A percentile compares a stretch with the other conserved stretches of the same genome.
These are phyloP conservation scores for Aromia moschata DNA, from an alignment of 2,888 invertebrate genomes.

Conservation along the genomic window DNA sequence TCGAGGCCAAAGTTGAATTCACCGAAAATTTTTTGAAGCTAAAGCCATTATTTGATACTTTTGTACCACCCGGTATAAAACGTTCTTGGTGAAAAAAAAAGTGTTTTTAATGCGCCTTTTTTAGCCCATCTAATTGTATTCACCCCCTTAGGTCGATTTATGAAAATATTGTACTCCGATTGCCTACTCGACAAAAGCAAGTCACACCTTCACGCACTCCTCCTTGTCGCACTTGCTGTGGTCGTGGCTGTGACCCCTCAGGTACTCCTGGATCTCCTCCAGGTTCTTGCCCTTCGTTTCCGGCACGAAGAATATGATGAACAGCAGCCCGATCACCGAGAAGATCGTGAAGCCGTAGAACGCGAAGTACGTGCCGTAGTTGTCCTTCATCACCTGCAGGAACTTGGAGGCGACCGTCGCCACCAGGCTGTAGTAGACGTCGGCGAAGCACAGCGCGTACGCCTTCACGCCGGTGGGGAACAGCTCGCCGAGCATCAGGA, in stretches of 20 bases:
- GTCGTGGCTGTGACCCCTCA: conserved; percentile 62
- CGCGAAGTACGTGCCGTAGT: conserved; percentile 70
- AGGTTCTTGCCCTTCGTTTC: conserved; percentile 79
- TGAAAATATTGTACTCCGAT: not conserved
- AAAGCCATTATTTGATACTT: too few species aligned
- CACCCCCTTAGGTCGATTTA: too few species aligned
- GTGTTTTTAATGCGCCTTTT: too few species aligned
- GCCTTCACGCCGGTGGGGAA: conserved; percentile 68
- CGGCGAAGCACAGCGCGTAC: conserved; percentile 67
- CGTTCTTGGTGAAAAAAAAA: not conserved
- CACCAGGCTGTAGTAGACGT: conserved; percentile 64
- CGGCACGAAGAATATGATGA: conserved; percentile 71
- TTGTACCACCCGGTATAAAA: too few species aligned
- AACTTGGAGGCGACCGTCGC: conserved; percentile 64
- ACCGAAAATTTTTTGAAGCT: too few species aligned
- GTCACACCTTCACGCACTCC: conserved; percentile 13
- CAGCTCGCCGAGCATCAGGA: conserved; percentile 66
- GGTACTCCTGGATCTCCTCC: conserved; percentile 72
- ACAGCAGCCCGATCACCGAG: conserved; percentile 70
- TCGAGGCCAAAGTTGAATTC: too few species aligned
- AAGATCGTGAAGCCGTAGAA: conserved; percentile 73
- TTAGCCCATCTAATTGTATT: too few species aligned
- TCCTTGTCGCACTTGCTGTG: conserved; percentile 18
- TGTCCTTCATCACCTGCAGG: conserved; percentile 66
- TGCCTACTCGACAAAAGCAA: not conserved